phyloP scores from a whole-genome alignment of 1,140 invertebrate genomes.

The Danaus melanippus region DNA sequence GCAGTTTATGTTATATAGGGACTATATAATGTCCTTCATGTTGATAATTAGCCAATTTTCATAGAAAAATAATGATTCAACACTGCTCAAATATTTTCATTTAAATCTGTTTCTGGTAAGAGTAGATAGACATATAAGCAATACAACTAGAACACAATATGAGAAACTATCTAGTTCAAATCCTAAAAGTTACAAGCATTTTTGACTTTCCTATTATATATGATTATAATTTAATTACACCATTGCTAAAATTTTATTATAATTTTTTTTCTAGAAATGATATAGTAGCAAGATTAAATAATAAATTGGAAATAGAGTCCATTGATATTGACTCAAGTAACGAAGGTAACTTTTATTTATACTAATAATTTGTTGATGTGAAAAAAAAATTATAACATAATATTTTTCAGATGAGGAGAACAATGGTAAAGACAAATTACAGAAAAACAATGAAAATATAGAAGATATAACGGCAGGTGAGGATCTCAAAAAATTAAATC shows the following conservation, averaged over 20 bases:
- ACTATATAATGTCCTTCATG: too few species aligned
- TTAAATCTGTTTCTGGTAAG: too few species aligned
- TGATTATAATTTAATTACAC: constrained; percentile 8
- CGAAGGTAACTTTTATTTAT: constrained; percentile 27
- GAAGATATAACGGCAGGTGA: constrained; percentile 45
- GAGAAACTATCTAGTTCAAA: too few species aligned
- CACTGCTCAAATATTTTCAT: too few species aligned
- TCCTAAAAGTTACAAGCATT: too few species aligned
- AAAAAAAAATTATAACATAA: background rate
- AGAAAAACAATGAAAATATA: constrained; percentile 26
- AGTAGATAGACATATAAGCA: too few species aligned
- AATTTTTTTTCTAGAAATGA: constrained; percentile 37
- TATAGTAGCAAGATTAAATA: constrained; percentile 37
- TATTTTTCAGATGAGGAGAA: constrained; percentile 30
- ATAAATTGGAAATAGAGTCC: constrained; percentile 39
- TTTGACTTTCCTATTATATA: constrained; percentile 3
- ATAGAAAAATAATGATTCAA: too few species aligned
- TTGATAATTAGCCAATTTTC: too few species aligned
- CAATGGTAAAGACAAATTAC: constrained; percentile 21
- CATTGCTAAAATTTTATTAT: constrained; percentile 1
- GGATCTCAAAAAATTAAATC: constrained; percentile 34
- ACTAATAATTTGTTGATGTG: too few species aligned
- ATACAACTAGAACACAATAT: too few species aligned
- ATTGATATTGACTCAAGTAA: constrained; percentile 29
- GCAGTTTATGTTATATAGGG: too few species aligned